phyloP scores from a whole-genome alignment of 2,113 vertebrate species.

The Triplophysa siluroides region DNA sequence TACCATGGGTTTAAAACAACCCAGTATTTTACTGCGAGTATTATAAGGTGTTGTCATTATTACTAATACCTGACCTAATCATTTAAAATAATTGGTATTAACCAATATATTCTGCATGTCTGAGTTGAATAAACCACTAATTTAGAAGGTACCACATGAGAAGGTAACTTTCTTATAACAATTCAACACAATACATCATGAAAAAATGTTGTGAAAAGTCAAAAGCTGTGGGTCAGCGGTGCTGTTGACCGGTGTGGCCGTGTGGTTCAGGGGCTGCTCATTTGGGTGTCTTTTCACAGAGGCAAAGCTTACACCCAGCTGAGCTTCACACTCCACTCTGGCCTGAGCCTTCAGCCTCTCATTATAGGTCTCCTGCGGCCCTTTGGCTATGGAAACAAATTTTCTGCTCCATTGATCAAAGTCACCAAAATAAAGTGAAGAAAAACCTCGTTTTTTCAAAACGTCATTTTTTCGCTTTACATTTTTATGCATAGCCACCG shows the following conservation, averaged over 20 bases:
- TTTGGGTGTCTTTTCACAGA: constrained; percentile 53
- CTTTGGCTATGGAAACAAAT: constrained; percentile 55
- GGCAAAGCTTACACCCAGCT: constrained; percentile 56
- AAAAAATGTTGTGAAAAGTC: neutral
- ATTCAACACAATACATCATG: too few species aligned
- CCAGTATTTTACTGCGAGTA: too few species aligned
- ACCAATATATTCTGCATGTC: too few species aligned
- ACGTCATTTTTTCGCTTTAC: constrained; percentile 53
- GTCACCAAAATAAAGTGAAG: constrained; percentile 62
- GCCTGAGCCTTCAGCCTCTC: constrained; percentile 39
- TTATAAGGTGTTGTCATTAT: too few species aligned
- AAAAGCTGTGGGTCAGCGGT: constrained; percentile 33
- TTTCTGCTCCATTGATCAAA: constrained; percentile 66
- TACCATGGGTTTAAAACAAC: too few species aligned
- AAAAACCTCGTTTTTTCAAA: constrained; percentile 26
- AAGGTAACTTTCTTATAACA: too few species aligned
- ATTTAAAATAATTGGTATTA: too few species aligned
- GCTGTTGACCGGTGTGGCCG: constrained; percentile 42
- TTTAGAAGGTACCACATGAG: too few species aligned
- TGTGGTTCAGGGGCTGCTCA: constrained; percentile 45
- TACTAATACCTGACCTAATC: too few species aligned
- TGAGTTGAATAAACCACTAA: too few species aligned
- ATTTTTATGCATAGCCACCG: constrained; percentile 56
- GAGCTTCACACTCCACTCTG: constrained; percentile 50
- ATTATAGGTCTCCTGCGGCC: constrained; percentile 35